Evolutionary conservation across 2,888 invertebrate species (phyloP), one percentile per base, ranked within the genome.

Genomic region (Tubulanus polymorphus): DNA sequence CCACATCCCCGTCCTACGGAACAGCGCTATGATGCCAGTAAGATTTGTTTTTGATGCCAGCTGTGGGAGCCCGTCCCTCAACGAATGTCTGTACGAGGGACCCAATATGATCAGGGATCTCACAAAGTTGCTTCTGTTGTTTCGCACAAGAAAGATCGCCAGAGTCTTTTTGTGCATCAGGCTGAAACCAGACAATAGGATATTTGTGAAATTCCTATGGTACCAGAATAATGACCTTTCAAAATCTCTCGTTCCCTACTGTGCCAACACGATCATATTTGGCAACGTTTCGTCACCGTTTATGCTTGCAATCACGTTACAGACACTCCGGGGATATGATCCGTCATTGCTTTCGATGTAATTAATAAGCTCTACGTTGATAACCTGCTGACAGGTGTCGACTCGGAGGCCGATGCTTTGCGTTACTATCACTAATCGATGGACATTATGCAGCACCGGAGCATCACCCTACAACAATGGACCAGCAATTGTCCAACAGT

Each of bases 381-480:
- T 28, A 59, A 57, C 51, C n/a, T 57, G 23, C 48, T 57, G 3
- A 51, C 57, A n/a, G 57, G 57, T 18, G 48, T 52, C 25, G 25
- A 35, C 18, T 20, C 48, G 8, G 46, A 29, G 5, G 10, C 18
- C 6, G 48, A 56, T 45, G 30, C 48, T 3, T 37, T 29, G 20
- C 28, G 48, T 12, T 57, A 23, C 32, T 60, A 41, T 37, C 12
- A 27, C n/a, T 47, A 51, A 37, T 30, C 55, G 26, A 20, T 50
- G 29, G 37, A 54, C 20, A 15, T 59, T 20, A 47, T 57, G 41
- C 25, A 32, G 15, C 18, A 18, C 20, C 56, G 49, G 28, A 51
- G 53, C 18, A 53, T 58, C 30, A 55, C 47, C 23, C 48, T 60
- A 15, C 18, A 54, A n/a, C 53, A 53, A 29, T 61, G 61, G 58